Conservation (phyloP, 2,113 vertebrate species). For the Dicerorhinus sumatrensis region DNA sequence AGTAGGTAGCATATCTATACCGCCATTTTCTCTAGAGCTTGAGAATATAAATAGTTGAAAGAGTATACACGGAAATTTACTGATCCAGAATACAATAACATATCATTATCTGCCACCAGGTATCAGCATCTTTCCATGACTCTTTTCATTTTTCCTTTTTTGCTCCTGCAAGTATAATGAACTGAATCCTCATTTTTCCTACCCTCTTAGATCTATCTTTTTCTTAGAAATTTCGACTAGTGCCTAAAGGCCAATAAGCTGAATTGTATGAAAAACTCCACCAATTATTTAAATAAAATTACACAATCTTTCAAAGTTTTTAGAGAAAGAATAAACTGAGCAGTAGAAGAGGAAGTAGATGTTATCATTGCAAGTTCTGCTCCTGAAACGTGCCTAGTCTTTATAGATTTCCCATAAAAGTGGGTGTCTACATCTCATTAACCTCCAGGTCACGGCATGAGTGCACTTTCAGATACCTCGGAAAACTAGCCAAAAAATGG, state of each 20-base stretch:
- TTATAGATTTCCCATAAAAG: neutral
- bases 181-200: neutral
- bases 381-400: neutral
- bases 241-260: neutral
- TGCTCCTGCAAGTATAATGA: neutral
- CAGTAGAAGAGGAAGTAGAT: neutral
- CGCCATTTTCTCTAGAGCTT: conserved; percentile 48
- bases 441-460: neutral
- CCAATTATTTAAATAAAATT: neutral
- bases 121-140: neutral
- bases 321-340: neutral
- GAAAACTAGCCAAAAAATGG: neutral
- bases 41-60: conserved; percentile 71
- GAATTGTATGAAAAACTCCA: neutral
- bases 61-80: conserved; percentile 65
- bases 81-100: conserved; percentile 25
- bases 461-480: neutral
- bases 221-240: neutral
- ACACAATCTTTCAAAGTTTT: neutral
- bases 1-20: conserved; percentile 55
- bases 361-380: neutral
- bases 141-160: neutral
- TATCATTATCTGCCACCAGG: conserved; percentile 54
- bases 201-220: neutral
- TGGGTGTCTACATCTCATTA: neutral